Percentiles rank a stretch among this genome's conserved stretches.
phyloP scores from a whole-genome alignment of 2,888 invertebrate genomes.

The Sphecodes monilicornis region DNA sequence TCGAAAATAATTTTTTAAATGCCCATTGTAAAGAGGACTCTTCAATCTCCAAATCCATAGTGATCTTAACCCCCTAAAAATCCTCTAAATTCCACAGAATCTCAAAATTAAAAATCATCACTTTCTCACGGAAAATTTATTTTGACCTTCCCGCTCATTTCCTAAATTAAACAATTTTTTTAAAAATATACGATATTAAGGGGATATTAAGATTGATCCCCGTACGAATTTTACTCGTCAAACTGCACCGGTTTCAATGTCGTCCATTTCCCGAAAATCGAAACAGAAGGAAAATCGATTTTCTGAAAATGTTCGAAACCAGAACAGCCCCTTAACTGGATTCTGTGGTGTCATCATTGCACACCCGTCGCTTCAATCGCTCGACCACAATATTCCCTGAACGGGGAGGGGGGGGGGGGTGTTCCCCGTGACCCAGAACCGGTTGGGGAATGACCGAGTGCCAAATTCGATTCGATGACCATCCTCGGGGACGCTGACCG shows the following conservation, averaged over 20 bases:
- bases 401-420: background rate
- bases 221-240: too few species aligned
- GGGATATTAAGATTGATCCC: too few species aligned
- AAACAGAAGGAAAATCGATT: background rate
- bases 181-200: background rate
- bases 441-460: background rate
- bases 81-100: background rate
- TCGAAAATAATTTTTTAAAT: too few species aligned
- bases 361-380: slow-evolving; percentile 16
- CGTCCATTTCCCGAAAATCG: background rate
- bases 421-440: background rate
- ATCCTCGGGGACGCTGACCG: background rate
- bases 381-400: slow-evolving; percentile 11
- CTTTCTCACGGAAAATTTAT: background rate
- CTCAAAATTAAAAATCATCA: background rate
- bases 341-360: slow-evolving; percentile 16
- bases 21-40: too few species aligned
- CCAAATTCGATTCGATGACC: slow-evolving; percentile 9
- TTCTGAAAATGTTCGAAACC: background rate
- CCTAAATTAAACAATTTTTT: background rate
- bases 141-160: background rate
- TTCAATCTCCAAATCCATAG: too few species aligned
- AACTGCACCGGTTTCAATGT: background rate
- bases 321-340: background rate
- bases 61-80: too few species aligned